Evolutionary conservation across 92 coral and sea anemone genomes (phyloP).

Genomic region (Palythoa caribaeorum): DNA sequence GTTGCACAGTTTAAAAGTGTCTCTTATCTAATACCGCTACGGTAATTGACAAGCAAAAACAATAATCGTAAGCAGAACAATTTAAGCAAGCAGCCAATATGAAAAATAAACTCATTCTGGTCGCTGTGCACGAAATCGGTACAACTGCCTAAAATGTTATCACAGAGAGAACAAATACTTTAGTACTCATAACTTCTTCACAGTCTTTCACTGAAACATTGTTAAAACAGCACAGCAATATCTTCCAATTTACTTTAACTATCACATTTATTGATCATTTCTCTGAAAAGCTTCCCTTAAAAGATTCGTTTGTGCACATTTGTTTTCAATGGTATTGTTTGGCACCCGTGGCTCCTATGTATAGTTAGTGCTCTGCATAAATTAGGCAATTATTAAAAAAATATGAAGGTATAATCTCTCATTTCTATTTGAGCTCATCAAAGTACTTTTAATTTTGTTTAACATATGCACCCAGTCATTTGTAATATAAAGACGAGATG

Average conservation of each 20-base stretch:
- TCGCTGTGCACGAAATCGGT: background rate
- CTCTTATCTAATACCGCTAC: background rate
- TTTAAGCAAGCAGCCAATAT: background rate
- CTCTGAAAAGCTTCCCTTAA: background rate
- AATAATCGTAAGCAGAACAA: background rate
- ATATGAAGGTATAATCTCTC: background rate
- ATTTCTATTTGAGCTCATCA: slow-evolving; percentile 12
- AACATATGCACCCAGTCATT: slow-evolving; percentile 7
- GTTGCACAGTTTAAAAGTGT: background rate
- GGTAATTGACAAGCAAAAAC: background rate
- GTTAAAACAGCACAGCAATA: background rate
- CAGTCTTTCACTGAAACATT: background rate
- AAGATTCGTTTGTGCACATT: background rate
- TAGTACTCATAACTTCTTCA: background rate
- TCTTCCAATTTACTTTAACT: background rate
- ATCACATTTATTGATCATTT: background rate
- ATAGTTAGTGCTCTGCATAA: background rate
- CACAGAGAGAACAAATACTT: too few relatives aligned
- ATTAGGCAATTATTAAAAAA: slow-evolving; percentile 11
- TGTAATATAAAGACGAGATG: background rate
- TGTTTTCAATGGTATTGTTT: background rate
- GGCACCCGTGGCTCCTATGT: background rate
- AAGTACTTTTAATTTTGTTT: background rate
- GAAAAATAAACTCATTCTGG: background rate
- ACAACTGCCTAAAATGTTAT: background rate